Percentiles rank a stretch among this genome's conserved stretches.
Conservation (phyloP, 2,888 invertebrate species). For the Abscondita cerata region DNA sequence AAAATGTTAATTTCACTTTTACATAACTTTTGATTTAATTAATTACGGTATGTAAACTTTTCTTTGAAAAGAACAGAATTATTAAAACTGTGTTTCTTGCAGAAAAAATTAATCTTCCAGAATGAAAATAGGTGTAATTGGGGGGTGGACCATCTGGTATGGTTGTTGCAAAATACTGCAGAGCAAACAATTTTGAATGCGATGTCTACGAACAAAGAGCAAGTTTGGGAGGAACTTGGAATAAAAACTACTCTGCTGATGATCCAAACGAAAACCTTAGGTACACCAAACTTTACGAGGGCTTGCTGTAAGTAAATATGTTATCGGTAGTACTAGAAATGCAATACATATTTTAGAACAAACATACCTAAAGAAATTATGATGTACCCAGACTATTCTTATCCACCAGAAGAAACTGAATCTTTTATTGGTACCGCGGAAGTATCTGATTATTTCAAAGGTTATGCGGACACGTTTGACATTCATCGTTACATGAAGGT, state of each 20-base stretch:
- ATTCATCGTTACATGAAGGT: conserved; percentile 70
- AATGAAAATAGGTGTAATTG: conserved; percentile 72
- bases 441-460: conserved; percentile 72
- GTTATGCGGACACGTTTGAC: conserved; percentile 70
- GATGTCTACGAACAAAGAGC: conserved; percentile 74
- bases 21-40: too few species aligned
- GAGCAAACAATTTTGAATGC: conserved; percentile 61
- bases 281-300: conserved; percentile 82
- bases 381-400: conserved; percentile 76
- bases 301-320: conserved; percentile 66
- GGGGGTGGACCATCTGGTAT: conserved; percentile 92
- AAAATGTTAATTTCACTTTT: too few species aligned
- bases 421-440: conserved; percentile 72
- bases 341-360: conserved; percentile 61
- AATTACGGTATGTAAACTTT: too few species aligned
- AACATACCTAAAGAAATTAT: conserved; percentile 83
- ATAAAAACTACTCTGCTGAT: conserved; percentile 67
- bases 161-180: conserved; percentile 68
- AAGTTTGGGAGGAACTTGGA: conserved; percentile 83
- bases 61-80: too few species aligned
- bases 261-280: conserved; percentile 74
- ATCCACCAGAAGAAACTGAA: conserved; percentile 62
- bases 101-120: too few species aligned
- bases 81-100: too few species aligned
- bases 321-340: too few species aligned